A percentile compares a stretch with the other conserved stretches of the same genome.
Conservation (phyloP, 2,797 vertebrate genomes). For the Coreius guichenoti region DNA sequence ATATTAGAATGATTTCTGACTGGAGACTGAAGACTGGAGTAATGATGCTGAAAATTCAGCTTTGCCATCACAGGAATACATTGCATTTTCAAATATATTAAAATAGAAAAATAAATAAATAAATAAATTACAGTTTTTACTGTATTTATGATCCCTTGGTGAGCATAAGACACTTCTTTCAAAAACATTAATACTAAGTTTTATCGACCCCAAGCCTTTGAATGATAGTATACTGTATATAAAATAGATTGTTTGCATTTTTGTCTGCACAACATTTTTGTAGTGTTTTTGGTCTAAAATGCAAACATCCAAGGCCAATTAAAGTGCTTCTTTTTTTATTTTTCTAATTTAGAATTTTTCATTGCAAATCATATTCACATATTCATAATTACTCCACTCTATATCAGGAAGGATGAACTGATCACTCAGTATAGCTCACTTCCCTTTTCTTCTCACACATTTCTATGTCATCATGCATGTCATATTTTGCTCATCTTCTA, state of each 20-base stretch:
- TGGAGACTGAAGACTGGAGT: no score
- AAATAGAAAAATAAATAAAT: no score
- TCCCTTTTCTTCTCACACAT: neutral
- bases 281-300: neutral
- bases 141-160: neutral
- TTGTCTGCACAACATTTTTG: neutral
- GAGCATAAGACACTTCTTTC: neutral
- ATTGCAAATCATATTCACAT: neutral
- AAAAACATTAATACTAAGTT: neutral
- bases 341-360: neutral
- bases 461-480: neutral
- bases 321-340: neutral
- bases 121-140: neutral
- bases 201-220: neutral
- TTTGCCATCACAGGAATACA: neutral
- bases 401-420: neutral
- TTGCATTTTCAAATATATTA: neutral
- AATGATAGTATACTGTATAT: neutral
- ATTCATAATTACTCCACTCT: neutral
- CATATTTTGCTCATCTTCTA: neutral
- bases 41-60: neutral
- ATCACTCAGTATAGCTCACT: neutral
- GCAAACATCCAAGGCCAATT: neutral
- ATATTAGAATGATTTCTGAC: no score
- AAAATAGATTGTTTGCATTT: neutral